These are phyloP conservation scores for Uropsilus gracilis DNA, from an alignment of 2,113 vertebrate species.

Conservation along the genomic window DNA sequence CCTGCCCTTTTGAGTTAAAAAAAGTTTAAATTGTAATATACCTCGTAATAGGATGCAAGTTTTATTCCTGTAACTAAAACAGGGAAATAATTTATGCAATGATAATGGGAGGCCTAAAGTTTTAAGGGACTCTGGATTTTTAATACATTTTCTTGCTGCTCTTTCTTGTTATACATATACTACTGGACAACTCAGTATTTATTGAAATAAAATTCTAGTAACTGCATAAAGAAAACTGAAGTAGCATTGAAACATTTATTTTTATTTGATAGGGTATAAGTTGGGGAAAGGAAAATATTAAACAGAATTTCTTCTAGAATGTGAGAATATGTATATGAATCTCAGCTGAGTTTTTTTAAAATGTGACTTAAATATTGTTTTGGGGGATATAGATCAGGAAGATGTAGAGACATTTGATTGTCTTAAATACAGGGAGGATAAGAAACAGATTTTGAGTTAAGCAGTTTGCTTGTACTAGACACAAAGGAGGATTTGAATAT, in stretches of 20 bases:
- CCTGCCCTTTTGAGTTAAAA: too few relatives aligned
- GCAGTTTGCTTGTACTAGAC: neutral
- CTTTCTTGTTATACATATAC: slow-evolving; percentile 16
- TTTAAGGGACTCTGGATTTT: neutral
- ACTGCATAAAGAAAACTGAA: neutral
- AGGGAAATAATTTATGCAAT: slow-evolving; percentile 18
- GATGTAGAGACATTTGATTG: neutral
- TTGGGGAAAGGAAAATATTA: neutral
- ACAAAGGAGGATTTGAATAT: neutral
- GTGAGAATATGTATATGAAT: neutral
- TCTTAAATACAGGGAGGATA: neutral
- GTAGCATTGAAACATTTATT: neutral
- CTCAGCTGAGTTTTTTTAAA: too few relatives aligned
- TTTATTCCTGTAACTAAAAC: slow-evolving; percentile 8
- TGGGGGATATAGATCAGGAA: neutral
- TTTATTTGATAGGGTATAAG: slow-evolving; percentile 2
- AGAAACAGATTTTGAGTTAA: neutral
- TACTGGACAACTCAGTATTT: neutral
- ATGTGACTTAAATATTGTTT: too few relatives aligned
- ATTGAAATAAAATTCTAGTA: neutral
- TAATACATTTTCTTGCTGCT: neutral
- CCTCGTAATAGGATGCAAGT: neutral
- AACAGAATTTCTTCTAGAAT: neutral
- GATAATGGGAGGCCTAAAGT: neutral
- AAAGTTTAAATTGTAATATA: neutral